Base-by-base conservation (phyloP, 2,888 invertebrate genomes). In the Scelioninae gen. 2 region DNA sequence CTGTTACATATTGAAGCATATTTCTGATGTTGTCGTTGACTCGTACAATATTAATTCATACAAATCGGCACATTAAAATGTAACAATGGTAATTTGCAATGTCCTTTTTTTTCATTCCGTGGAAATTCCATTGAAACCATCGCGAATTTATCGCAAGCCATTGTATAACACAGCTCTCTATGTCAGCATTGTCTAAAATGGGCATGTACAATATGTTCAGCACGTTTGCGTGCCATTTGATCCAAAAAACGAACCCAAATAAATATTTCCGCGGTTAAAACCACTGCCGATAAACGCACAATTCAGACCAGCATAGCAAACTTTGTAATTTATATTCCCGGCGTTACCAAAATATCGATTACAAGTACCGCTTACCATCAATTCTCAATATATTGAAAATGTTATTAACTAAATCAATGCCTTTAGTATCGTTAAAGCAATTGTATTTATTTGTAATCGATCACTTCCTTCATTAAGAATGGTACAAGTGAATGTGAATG, bases 311-410 rank as follows among this genome's bases (percentile, higher is more conserved):
- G 37, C n/a, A n/a, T 37, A 57, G 25, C 37, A 46, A 48, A 48
- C 35, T 48, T 48, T 16, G 50, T 50, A 37, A 50, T 61, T 48
- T 61, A 61, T 61, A 61, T 50, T 61, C 37, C 37, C 60, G 25
- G 25, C 28, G 58, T 58, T 58, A 46, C 35, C 22, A 4, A 15
- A 46, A 45, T 46, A 58, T 58, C 46, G 35, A 60, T 60, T 60
- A 11, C 37, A 4, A 22, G 6, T 7, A n/a, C 18, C 18, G 43
- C 22, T 45, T 13, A 52, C 22, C 13, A 45, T 57, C 57, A 57
- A 45, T 57, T 43, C 19, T 16, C 13, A 57, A 18, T 57, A 43
- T 43, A 43, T 19, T 43, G 18, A 39, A 53, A 39, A 25, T 5
- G 25, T 43, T 11, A 16, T 19, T 31, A 33, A 57, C 45, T 45